Conservation (phyloP, 2,888 invertebrate species). For the Nomada flava region DNA sequence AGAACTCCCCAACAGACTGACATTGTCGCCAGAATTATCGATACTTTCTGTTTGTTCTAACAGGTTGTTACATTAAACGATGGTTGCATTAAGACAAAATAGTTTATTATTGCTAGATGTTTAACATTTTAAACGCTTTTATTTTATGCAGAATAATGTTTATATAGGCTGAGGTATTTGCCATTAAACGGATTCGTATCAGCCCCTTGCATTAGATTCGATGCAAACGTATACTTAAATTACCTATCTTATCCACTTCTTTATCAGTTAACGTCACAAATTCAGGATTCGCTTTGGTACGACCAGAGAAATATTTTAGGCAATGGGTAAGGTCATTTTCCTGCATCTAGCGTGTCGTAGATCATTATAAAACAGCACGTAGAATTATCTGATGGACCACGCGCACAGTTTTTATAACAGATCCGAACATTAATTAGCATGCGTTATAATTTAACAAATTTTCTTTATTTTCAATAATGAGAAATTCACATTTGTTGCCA, state of each 20-base stretch:
- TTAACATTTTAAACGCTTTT: constrained; percentile 29
- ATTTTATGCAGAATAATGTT: constrained; percentile 39
- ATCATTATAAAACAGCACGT: constrained; percentile 1
- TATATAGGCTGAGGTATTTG: constrained; percentile 76
- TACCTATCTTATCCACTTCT: constrained; percentile 79
- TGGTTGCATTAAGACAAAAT: constrained; percentile 1
- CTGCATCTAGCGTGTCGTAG: not conserved
- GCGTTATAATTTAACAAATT: no score
- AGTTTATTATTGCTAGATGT: constrained; percentile 25
- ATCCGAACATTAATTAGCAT: not conserved
- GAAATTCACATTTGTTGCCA: constrained; percentile 20
- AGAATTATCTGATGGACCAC: no score
- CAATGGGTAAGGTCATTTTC: constrained; percentile 67
- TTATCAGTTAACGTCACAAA: constrained; percentile 72
- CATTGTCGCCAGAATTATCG: constrained; percentile 71
- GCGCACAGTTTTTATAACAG: no score
- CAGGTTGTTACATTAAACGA: constrained; percentile 69
- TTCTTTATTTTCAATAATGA: constrained; percentile 29
- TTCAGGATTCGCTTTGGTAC: constrained; percentile 31
- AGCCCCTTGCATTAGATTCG: constrained; percentile 75
- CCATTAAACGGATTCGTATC: constrained; percentile 79
- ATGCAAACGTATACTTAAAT: constrained; percentile 76
- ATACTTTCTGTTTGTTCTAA: constrained; percentile 79
- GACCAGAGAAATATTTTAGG: constrained; percentile 63
- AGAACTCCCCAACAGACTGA: constrained; percentile 80